These are phyloP conservation scores for Poeciliopsis occidentalis DNA, from an alignment of 2,113 vertebrate genomes.

Conservation along the genomic window DNA sequence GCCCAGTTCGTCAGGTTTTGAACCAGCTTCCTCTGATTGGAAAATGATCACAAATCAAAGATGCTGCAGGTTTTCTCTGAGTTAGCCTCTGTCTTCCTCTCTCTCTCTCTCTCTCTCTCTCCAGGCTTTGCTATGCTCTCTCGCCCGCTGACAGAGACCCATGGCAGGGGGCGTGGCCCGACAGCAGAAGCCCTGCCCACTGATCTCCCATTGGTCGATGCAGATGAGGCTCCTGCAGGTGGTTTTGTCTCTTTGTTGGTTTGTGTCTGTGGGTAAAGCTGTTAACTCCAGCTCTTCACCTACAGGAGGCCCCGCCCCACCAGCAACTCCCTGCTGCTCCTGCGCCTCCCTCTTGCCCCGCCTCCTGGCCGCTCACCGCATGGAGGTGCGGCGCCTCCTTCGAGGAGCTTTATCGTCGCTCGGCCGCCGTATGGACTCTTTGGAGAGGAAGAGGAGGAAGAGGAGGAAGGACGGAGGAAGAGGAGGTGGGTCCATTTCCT, in stretches of 20 bases:
- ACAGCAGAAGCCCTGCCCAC: not conserved
- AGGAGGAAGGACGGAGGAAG: slow-evolving; percentile 3
- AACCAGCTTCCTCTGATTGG: too few species aligned
- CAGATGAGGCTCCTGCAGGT: slow-evolving; percentile 22
- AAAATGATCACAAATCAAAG: not conserved
- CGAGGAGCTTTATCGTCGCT: slow-evolving; percentile 59
- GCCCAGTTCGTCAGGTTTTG: too few species aligned
- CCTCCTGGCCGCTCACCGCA: slow-evolving; percentile 63
- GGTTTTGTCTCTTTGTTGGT: not conserved
- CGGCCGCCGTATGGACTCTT: slow-evolving; percentile 53
- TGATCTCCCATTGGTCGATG: slow-evolving; percentile 28
- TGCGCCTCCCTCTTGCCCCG: slow-evolving; percentile 65
- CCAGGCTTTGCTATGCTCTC: slow-evolving; percentile 53
- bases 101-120: not conserved
- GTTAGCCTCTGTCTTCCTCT: not conserved
- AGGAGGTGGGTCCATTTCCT: not conserved
- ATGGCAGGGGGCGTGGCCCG: slow-evolving; percentile 6
- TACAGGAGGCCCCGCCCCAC: slow-evolving; percentile 20
- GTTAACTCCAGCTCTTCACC: not conserved
- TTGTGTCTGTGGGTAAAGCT: not conserved
- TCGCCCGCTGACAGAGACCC: slow-evolving; percentile 17
- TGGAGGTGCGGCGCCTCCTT: slow-evolving; percentile 66
- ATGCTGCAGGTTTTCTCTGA: not conserved
- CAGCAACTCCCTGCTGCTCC: slow-evolving; percentile 40
- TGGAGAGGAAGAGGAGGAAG: slow-evolving; percentile 54